phyloP scores from a whole-genome alignment of 2,888 invertebrate species.

The Luperina nickerlii region DNA sequence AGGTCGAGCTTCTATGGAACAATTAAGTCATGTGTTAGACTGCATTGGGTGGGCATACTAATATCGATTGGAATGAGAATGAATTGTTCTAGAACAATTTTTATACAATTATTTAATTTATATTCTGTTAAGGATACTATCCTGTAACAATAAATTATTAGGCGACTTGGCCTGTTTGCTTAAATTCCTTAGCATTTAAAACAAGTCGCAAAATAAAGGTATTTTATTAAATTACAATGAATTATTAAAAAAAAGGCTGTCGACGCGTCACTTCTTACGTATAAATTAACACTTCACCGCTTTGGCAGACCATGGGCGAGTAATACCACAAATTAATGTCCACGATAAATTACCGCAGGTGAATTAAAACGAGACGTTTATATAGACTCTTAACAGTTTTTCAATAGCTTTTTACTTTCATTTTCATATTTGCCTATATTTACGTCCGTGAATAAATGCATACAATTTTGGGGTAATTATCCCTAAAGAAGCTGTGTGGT shows the following conservation, averaged over 20 bases:
- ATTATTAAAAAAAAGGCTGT: conserved; percentile 46
- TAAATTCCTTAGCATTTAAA: conserved; percentile 47
- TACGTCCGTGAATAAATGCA: conserved; percentile 47
- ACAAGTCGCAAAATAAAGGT: conserved; percentile 24
- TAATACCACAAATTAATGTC: conserved; percentile 66
- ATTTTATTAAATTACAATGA: conserved; percentile 45
- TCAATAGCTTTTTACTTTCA: conserved; percentile 54
- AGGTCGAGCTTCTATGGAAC: conserved; percentile 5
- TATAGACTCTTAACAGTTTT: conserved; percentile 57
- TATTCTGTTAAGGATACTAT: conserved; percentile 13
- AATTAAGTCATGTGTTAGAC: conserved; percentile 20
- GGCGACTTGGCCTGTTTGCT: conserved; percentile 2
- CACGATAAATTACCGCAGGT: conserved; percentile 69
- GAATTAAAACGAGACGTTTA: conserved; percentile 64
- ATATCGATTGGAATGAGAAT: conserved; percentile 17
- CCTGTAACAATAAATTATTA: conserved; percentile 27
- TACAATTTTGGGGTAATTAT: conserved; percentile 49
- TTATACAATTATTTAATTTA: conserved; percentile 4
- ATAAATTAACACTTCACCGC: conserved; percentile 63
- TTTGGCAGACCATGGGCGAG: conserved; percentile 57
- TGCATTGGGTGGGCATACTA: conserved; percentile 13
- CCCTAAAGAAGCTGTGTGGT: background rate
- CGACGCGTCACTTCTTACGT: conserved; percentile 31
- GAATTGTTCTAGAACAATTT: background rate
- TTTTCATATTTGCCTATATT: conserved; percentile 57